Percentiles rank a stretch among this genome's conserved stretches.
Evolutionary conservation across 2,888 invertebrate species (phyloP).

Genomic region (Machimus atricapillus): DNA sequence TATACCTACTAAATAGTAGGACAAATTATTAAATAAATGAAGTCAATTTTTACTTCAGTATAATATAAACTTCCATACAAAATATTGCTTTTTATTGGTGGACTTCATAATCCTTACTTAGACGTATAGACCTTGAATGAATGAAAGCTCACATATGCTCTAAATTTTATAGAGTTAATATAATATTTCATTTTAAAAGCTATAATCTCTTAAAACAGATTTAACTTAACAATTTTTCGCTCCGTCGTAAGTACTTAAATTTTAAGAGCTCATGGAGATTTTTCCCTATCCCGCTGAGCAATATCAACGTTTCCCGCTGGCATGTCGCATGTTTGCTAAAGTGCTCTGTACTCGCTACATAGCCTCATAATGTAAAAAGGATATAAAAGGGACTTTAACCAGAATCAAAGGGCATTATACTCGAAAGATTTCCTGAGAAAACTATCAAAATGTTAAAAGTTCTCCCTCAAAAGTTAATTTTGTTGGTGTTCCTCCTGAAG

Average conservation of each 20-base stretch:
- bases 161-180: not conserved
- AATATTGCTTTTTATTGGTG: too few species aligned
- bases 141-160: not conserved
- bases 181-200: not conserved
- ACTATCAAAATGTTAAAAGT: constrained; percentile 8
- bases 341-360: not conserved
- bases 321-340: not conserved
- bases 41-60: too few species aligned
- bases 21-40: too few species aligned
- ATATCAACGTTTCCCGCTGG: not conserved
- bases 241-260: not conserved
- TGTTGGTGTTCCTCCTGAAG: not conserved
- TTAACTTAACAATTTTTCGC: not conserved
- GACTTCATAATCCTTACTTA: not conserved
- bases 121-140: not conserved
- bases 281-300: not conserved
- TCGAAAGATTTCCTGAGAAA: not conserved
- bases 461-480: constrained; percentile 23
- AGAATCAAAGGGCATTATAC: constrained; percentile 1
- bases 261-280: not conserved
- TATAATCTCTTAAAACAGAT: not conserved
- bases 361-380: not conserved
- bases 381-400: not conserved
- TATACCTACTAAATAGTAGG: too few species aligned
- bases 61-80: too few species aligned